Percentiles rank a stretch among this genome's conserved stretches.
Conservation (phyloP, 2,797 vertebrate species). For the Phoebastria nigripes region DNA sequence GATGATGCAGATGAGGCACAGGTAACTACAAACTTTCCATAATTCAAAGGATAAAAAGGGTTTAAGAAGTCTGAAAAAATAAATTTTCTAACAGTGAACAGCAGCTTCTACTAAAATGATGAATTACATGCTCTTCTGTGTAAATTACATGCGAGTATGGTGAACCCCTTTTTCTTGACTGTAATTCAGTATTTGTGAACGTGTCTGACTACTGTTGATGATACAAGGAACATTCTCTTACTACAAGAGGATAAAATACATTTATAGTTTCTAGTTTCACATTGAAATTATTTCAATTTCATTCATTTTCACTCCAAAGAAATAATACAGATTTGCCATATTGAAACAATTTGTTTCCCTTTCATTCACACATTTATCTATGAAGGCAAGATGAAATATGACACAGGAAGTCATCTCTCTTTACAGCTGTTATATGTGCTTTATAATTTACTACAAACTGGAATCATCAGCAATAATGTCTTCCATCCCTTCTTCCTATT, state of each 20-base stretch:
- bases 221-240: constrained; percentile 46
- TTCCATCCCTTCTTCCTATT: constrained; percentile 46
- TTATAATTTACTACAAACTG: constrained; percentile 69
- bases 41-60: neutral
- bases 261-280: constrained; percentile 65
- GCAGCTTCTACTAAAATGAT: constrained; percentile 11
- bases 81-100: neutral
- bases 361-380: constrained; percentile 69
- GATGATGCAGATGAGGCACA: neutral
- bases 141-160: constrained; percentile 32
- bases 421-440: constrained; percentile 48
- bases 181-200: constrained; percentile 19
- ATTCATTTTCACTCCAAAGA: constrained; percentile 63
- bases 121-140: neutral
- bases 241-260: constrained; percentile 65
- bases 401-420: constrained; percentile 44
- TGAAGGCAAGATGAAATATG: constrained; percentile 54
- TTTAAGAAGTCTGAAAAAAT: neutral
- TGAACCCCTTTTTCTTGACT: constrained; percentile 13
- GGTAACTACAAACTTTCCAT: neutral
- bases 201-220: neutral
- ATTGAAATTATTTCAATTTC: constrained; percentile 65
- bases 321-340: constrained; percentile 64
- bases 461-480: constrained; percentile 67
- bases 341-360: constrained; percentile 67